Evolutionary conservation across 2,113 vertebrate genomes (phyloP).

Genomic region (Prunella himalayana): DNA sequence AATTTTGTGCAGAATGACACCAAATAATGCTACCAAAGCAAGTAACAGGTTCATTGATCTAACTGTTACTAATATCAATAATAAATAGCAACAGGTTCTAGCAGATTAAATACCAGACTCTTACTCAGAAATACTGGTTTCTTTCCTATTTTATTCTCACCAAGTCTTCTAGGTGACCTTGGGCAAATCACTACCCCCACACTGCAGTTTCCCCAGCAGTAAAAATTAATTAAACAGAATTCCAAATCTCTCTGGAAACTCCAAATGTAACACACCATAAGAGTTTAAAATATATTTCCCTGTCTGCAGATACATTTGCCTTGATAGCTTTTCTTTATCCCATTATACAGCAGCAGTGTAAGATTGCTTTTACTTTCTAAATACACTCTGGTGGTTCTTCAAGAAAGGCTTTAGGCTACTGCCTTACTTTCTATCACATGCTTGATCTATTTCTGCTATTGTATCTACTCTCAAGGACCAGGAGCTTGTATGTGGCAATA

Average conservation of each 20-base stretch:
- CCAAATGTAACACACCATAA: neutral
- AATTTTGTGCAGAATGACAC: neutral
- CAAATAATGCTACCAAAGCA: neutral
- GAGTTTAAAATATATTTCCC: constrained; percentile 13
- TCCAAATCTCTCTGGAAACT: neutral
- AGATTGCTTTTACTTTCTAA: constrained; percentile 16
- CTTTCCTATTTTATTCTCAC: neutral
- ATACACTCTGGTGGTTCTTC: neutral
- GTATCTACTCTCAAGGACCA: neutral
- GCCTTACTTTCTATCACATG: constrained; percentile 26
- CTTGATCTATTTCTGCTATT: constrained; percentile 28
- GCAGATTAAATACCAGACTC: neutral
- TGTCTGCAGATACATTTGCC: neutral
- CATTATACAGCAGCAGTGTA: neutral
- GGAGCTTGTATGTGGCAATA: neutral
- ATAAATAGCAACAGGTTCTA: neutral
- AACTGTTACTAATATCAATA: neutral
- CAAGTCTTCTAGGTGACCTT: constrained; percentile 30
- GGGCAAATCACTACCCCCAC: neutral
- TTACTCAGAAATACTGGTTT: neutral
- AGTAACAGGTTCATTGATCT: neutral
- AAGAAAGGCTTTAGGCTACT: constrained; percentile 39
- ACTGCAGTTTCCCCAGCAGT: neutral
- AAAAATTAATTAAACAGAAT: neutral
- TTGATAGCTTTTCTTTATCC: constrained; percentile 18